phyloP scores from a whole-genome alignment of 2,113 vertebrate genomes.

The Myrmophylax atrothorax region DNA sequence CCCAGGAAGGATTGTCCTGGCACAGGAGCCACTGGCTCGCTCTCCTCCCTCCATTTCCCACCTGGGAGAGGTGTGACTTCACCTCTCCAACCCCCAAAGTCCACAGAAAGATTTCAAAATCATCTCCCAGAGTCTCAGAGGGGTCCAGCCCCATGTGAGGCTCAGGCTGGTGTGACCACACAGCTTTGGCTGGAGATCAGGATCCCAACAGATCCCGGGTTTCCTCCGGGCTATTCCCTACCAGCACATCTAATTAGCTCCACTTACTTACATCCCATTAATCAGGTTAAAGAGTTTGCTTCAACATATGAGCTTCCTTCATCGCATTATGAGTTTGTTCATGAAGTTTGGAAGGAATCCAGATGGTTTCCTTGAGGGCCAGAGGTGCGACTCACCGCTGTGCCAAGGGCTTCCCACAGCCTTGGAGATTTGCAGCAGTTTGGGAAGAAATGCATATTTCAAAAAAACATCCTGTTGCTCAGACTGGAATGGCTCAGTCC shows the following conservation, averaged over 20 bases:
- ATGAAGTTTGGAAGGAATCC: conserved; percentile 34
- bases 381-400: background rate
- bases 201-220: fast-evolving
- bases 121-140: background rate
- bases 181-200: background rate
- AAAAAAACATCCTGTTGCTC: background rate
- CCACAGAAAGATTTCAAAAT: background rate
- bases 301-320: conserved; percentile 24
- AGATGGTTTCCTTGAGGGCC: background rate
- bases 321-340: background rate
- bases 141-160: background rate
- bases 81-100: background rate
- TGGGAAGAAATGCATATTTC: background rate
- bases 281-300: conserved; percentile 60
- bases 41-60: background rate
- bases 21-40: fast-evolving
- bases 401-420: background rate
- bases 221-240: background rate
- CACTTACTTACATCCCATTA: conserved; percentile 60
- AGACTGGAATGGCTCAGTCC: background rate
- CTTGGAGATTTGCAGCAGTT: background rate
- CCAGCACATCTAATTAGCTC: conserved; percentile 33
- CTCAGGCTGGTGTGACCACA: background rate
- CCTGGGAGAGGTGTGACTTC: background rate
- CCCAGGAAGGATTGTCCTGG: background rate